Conservation (phyloP, 2,797 vertebrate genomes). For the Crypturellus tataupa region DNA sequence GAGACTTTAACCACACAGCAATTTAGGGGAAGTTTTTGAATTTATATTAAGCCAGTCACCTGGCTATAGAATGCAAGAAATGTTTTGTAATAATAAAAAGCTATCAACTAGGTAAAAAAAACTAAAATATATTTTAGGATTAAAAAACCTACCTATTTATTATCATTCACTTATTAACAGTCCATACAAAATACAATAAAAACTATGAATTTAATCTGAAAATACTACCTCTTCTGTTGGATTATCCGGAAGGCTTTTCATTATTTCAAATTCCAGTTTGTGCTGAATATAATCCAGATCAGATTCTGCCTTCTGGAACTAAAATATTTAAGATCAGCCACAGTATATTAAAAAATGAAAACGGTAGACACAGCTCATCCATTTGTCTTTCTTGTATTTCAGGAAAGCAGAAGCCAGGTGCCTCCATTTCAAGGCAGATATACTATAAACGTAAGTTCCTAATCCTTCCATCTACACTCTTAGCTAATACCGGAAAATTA, state of each 20-base stretch:
- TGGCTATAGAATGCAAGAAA: neutral
- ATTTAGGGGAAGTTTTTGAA: neutral
- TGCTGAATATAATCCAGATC: slow-evolving; percentile 94
- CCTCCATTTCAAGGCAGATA: neutral
- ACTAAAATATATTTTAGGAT: neutral
- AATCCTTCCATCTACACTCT: neutral
- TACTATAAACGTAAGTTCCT: neutral
- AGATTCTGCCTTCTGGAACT: slow-evolving; percentile 96
- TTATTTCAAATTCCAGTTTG: slow-evolving; percentile 90
- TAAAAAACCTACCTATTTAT: neutral
- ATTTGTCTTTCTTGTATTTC: neutral
- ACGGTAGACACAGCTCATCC: neutral
- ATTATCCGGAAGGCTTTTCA: slow-evolving; percentile 81
- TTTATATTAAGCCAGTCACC: neutral
- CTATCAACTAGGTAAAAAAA: neutral
- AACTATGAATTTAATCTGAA: neutral
- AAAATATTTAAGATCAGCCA: slow-evolving; percentile 75
- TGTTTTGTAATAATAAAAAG: neutral
- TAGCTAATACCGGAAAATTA: neutral
- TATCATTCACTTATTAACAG: neutral
- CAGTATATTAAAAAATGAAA: slow-evolving; percentile 16
- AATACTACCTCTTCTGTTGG: slow-evolving; percentile 83
- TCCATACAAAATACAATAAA: neutral
- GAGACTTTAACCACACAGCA: neutral
- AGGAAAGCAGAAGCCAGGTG: slow-evolving; percentile 17